phyloP scores from a whole-genome alignment of 2,888 invertebrate species.

The Plusia festucae region DNA sequence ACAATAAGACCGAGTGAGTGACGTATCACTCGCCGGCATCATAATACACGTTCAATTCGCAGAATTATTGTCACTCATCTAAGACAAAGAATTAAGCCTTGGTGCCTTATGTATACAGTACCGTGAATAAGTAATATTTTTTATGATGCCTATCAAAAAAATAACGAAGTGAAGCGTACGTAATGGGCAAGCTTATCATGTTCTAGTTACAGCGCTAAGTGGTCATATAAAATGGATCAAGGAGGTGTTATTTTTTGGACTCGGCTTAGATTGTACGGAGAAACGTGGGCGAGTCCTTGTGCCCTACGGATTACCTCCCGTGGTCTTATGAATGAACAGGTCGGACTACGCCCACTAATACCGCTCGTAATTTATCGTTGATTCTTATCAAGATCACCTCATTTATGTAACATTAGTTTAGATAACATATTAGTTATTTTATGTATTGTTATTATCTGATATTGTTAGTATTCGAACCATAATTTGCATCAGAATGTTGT shows the following conservation, averaged over 20 bases:
- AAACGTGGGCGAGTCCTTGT: conserved; percentile 48
- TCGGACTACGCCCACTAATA: conserved; percentile 66
- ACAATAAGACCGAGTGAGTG: conserved; percentile 58
- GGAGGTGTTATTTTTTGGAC: conserved; percentile 42
- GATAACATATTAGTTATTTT: conserved; percentile 24
- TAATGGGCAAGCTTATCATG: conserved; percentile 13
- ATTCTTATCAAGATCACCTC: conserved; percentile 60
- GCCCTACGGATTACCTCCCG: conserved; percentile 49
- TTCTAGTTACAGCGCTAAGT: conserved; percentile 34
- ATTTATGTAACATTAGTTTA: conserved; percentile 43
- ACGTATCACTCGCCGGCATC: conserved; percentile 7
- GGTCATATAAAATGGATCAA: conserved; percentile 36
- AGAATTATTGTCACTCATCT: conserved; percentile 45
- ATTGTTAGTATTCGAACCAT: neutral
- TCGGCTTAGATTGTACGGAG: conserved; percentile 29
- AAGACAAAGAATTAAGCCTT: conserved; percentile 16
- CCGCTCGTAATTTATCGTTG: conserved; percentile 64
- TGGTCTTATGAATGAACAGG: conserved; percentile 75
- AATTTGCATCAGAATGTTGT: neutral
- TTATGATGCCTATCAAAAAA: conserved; percentile 14
- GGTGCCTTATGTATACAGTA: neutral
- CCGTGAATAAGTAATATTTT: neutral
- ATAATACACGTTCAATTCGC: conserved; percentile 53
- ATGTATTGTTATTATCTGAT: conserved; percentile 9
- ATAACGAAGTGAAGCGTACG: conserved; percentile 14